phyloP scores from a whole-genome alignment of 2,113 vertebrate species.

The Numenius arquata region DNA sequence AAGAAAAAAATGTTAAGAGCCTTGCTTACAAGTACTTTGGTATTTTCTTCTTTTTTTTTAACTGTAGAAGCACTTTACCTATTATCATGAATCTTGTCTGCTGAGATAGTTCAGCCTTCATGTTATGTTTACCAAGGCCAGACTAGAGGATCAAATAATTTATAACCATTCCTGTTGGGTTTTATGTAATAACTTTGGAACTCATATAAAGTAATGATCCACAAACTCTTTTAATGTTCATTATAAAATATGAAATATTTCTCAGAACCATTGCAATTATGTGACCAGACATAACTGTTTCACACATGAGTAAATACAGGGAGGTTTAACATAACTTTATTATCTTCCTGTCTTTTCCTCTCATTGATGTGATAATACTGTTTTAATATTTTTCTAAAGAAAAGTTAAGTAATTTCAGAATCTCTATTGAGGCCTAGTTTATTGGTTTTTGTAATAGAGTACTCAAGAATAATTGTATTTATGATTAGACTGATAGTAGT shows the following conservation, averaged over 20 bases:
- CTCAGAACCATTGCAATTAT: conserved; percentile 84
- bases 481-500: conserved; percentile 74
- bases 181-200: conserved; percentile 89
- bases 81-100: conserved; percentile 67
- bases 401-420: conserved; percentile 83
- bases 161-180: conserved; percentile 83
- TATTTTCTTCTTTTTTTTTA: conserved; percentile 20
- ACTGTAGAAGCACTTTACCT: conserved; percentile 50
- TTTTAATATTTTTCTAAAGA: conserved; percentile 84
- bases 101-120: conserved; percentile 67
- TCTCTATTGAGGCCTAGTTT: conserved; percentile 78
- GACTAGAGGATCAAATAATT: conserved; percentile 79
- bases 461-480: conserved; percentile 82
- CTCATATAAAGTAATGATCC: conserved; percentile 89
- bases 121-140: conserved; percentile 82
- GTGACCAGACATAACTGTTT: conserved; percentile 87
- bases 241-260: conserved; percentile 89
- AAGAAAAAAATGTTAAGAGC: conserved; percentile 50
- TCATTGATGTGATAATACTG: conserved; percentile 84
- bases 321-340: conserved; percentile 87
- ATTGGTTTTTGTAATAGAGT: conserved; percentile 82
- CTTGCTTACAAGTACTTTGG: conserved; percentile 22
- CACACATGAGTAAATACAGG: conserved; percentile 85
- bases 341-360: conserved; percentile 83
- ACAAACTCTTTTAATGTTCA: conserved; percentile 90